Percentiles rank a stretch among this genome's conserved stretches.
phyloP scores from a whole-genome alignment of 1,140 invertebrate species.

The Halesus radiatus region DNA sequence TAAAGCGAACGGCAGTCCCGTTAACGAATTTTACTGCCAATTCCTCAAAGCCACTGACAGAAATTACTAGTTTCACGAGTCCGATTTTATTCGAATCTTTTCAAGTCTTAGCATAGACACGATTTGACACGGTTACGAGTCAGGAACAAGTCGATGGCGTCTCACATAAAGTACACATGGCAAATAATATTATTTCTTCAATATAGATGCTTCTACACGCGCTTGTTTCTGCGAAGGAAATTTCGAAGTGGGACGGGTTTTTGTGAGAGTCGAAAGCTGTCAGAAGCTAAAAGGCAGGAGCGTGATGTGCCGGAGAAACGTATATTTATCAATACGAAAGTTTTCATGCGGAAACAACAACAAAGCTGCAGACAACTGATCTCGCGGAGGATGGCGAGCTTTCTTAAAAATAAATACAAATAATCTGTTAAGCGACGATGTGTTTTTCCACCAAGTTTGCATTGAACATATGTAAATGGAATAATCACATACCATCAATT shows the following conservation, averaged over 20 bases:
- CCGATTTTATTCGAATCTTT: background rate
- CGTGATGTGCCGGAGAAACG: background rate
- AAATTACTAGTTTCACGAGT: constrained; percentile 19
- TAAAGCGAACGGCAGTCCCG: constrained; percentile 17
- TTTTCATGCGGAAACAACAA: constrained; percentile 1
- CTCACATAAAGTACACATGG: background rate
- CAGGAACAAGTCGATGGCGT: constrained; percentile 15
- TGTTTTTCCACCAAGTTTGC: no score
- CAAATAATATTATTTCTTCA: constrained; percentile 14
- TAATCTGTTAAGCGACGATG: no score
- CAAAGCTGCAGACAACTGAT: background rate
- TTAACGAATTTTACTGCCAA: constrained; percentile 19
- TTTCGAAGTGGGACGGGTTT: constrained; percentile 17
- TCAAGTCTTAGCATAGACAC: constrained; percentile 5
- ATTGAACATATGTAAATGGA: no score
- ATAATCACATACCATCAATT: no score
- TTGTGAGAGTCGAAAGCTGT: constrained; percentile 30
- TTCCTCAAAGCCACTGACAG: constrained; percentile 14
- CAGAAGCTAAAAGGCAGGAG: constrained; percentile 1
- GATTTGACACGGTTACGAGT: constrained; percentile 22
- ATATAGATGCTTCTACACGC: constrained; percentile 1
- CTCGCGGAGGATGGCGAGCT: background rate
- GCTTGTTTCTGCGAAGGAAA: constrained; percentile 17
- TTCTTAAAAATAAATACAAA: background rate
- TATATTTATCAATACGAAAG: constrained; percentile 17